These are phyloP conservation scores for Hoplodrina blanda DNA, from an alignment of 2,888 invertebrate species.

Conservation along the genomic window DNA sequence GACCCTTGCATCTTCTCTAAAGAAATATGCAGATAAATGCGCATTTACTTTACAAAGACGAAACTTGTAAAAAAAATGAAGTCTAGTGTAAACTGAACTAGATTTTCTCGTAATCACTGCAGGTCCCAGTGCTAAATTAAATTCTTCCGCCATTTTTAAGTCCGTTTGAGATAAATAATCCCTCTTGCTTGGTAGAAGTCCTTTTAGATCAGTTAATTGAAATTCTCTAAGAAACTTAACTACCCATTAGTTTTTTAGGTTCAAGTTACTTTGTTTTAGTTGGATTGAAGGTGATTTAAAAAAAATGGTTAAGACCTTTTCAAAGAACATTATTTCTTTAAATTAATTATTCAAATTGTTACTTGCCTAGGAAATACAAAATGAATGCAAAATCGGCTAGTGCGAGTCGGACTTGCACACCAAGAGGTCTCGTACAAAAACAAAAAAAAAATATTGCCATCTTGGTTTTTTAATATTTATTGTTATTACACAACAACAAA, in stretches of 20 bases:
- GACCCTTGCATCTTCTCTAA: too few species aligned
- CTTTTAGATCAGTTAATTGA: conserved; percentile 34
- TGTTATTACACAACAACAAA: too few species aligned
- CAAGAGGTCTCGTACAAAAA: too few species aligned
- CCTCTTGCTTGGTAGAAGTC: neutral
- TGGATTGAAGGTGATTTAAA: neutral
- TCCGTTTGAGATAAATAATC: conserved; percentile 44
- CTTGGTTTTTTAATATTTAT: too few species aligned
- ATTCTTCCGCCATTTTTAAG: conserved; percentile 44
- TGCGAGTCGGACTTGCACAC: too few species aligned
- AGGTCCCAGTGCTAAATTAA: conserved; percentile 49
- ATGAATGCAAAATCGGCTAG: too few species aligned
- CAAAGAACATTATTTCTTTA: neutral
- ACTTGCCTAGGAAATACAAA: neutral
- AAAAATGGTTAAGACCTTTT: too few species aligned
- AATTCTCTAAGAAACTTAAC: conserved; percentile 29
- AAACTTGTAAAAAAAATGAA: neutral
- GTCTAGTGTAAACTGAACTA: conserved; percentile 26
- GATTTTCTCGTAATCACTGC: conserved; percentile 45
- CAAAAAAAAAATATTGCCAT: too few species aligned
- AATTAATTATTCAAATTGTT: neutral
- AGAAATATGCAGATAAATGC: neutral
- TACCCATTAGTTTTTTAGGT: conserved; percentile 9
- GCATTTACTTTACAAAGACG: neutral
- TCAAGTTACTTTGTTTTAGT: neutral